Conservation (phyloP, 2,888 invertebrate species). For the Cheilosia vernalis region DNA sequence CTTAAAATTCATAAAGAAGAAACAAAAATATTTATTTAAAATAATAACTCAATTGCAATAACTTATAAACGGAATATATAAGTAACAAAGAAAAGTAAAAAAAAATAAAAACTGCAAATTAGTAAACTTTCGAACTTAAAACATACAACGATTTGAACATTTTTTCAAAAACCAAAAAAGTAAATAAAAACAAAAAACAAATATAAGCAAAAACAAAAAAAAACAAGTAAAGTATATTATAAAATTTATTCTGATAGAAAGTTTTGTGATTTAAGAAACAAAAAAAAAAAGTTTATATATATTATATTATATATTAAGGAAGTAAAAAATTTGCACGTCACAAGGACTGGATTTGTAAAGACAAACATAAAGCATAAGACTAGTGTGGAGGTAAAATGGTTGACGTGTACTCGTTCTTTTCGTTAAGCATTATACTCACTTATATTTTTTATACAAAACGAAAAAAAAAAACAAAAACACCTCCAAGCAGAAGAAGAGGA, state of each 20-base stretch:
- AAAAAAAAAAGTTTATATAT: conserved; percentile 44
- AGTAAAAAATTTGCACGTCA: conserved; percentile 57
- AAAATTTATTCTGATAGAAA: conserved; percentile 72
- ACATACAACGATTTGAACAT: conserved; percentile 80
- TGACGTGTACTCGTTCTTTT: conserved; percentile 20
- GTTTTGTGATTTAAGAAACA: conserved; percentile 70
- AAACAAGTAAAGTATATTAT: conserved; percentile 40
- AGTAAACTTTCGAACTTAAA: conserved; percentile 81
- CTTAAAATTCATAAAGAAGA: conserved; percentile 30
- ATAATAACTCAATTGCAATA: conserved; percentile 47
- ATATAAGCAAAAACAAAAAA: conserved; percentile 33
- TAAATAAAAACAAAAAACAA: conserved; percentile 25
- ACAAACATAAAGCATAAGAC: neutral
- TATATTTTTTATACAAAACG: conserved; percentile 71
- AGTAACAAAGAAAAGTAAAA: conserved; percentile 8
- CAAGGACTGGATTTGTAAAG: conserved; percentile 41
- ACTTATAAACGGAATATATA: conserved; percentile 40
- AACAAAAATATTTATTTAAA: conserved; percentile 15
- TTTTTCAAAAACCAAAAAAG: conserved; percentile 61
- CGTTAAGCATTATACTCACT: conserved; percentile 38
- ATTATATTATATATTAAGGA: conserved; percentile 22
- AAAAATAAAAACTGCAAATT: conserved; percentile 42
- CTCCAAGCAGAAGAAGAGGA: conserved; percentile 8
- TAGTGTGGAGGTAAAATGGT: neutral
- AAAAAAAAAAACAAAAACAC: conserved; percentile 2